Base-by-base conservation (phyloP, 2,113 vertebrate genomes). In the Felis chaus region DNA sequence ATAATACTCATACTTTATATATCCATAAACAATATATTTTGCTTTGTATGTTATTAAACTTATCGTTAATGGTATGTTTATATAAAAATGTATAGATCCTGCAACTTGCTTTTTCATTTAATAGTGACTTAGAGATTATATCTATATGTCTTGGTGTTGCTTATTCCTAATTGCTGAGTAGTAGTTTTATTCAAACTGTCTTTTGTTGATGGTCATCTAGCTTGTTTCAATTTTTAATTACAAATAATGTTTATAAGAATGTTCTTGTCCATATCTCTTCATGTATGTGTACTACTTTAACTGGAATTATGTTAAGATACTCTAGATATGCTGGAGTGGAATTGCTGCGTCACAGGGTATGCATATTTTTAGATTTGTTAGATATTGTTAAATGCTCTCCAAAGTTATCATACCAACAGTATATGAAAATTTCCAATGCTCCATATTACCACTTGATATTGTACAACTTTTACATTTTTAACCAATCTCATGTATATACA, bases 221-320 rank as follows among this genome's bases (percentile, higher is more conserved):
- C 23, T 96, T 81, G 61, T 91, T 93, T 82, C 23, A 68, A 63
- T 68, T 95, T 85, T 61, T 61, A 55, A 29, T 94, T 89, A 27
- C 13, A 89, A 39, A 66, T 79, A 85, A 41, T 86, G 45, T 81
- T 88, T 83, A 74, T 63, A 83, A 96, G 61, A 71, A 65, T 83
- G 73, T 91, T 79, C n/a, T 74, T 13, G 13, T 71, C 10, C 11
- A 11, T 68, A 23, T 48, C 53, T 76, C 69, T 89, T 25, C 90
- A 19, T 85, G 45, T 15, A 41, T 39, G 0, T 45, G 2, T 65
- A 66, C 39, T 63, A 73, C 11, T 76, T 92, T 50, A 45, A 23
- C 74, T 87, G 55, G 78, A 41, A 36, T 76, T 91, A 63, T 88
- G 36, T 78, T 78, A 78, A 91, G 27, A 18, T 61, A 63, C 16